Percentiles rank a stretch among this genome's conserved stretches.
phyloP scores from a whole-genome alignment of 2,888 invertebrate species.

The Noctua janthe region DNA sequence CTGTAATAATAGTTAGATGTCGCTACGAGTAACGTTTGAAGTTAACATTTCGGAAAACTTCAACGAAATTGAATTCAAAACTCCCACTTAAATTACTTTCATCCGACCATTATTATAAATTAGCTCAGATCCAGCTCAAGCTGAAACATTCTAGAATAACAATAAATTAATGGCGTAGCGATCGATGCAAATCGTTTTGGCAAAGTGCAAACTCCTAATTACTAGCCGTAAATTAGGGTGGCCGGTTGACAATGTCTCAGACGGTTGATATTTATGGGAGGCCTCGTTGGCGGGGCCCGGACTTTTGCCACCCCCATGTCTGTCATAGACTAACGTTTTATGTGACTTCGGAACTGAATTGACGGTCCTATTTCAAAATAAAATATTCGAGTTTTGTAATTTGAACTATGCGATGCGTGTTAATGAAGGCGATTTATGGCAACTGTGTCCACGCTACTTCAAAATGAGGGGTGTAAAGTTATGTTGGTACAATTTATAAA shows the following conservation, averaged over 20 bases:
- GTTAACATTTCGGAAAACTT: constrained; percentile 26
- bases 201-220: constrained; percentile 90
- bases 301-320: constrained; percentile 80
- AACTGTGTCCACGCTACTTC: constrained; percentile 43
- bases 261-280: constrained; percentile 88
- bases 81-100: constrained; percentile 33
- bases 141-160: constrained; percentile 46
- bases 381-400: constrained; percentile 61
- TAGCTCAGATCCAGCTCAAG: constrained; percentile 30
- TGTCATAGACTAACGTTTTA: constrained; percentile 79
- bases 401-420: constrained; percentile 58
- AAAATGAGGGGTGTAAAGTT: constrained; percentile 33
- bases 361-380: constrained; percentile 65
- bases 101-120: constrained; percentile 42
- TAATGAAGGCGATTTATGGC: constrained; percentile 50
- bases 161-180: constrained; percentile 72
- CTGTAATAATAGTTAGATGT: constrained; percentile 32
- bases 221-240: constrained; percentile 90
- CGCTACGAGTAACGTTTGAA: constrained; percentile 25
- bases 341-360: constrained; percentile 69
- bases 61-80: constrained; percentile 33
- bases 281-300: constrained; percentile 79
- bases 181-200: constrained; percentile 90
- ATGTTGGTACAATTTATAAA: constrained; percentile 33
- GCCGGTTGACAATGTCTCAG: constrained; percentile 89